These are phyloP conservation scores for Nylanderia fulva DNA, from an alignment of 1,140 invertebrate species.

Conservation along the genomic window DNA sequence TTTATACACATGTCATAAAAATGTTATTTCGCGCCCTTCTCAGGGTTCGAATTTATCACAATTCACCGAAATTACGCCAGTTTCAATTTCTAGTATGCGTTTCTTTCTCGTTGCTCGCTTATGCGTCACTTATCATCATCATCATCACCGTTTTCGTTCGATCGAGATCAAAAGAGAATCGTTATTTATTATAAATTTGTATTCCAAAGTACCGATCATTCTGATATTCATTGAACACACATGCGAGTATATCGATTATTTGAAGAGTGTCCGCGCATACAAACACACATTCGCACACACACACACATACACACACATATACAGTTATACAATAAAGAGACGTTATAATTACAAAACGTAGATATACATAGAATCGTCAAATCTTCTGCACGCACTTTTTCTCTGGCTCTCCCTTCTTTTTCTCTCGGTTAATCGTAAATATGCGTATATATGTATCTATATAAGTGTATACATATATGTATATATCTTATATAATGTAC, in stretches of 20 bases:
- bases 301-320: constrained; percentile 62
- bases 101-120: too few relatives aligned
- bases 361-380: constrained; percentile 64
- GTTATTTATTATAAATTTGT: background rate
- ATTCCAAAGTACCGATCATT: constrained; percentile 15
- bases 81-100: background rate
- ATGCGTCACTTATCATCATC: constrained; percentile 2
- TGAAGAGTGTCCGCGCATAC: constrained; percentile 23
- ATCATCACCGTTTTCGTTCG: too few relatives aligned
- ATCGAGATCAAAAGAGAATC: constrained; percentile 21
- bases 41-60: background rate
- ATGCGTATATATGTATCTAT: constrained; percentile 60
- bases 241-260: constrained; percentile 61
- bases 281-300: too few relatives aligned
- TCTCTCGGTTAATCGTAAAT: constrained; percentile 60
- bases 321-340: constrained; percentile 75
- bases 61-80: constrained; percentile 17
- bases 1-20: background rate
- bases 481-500: background rate
- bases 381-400: constrained; percentile 1
- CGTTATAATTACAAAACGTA: constrained; percentile 71
- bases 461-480: constrained; percentile 16
- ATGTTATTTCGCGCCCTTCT: background rate
- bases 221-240: constrained; percentile 36
- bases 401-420: constrained; percentile 38